These are phyloP conservation scores for Eupithecia inturbata DNA, from an alignment of 2,888 invertebrate genomes.

Conservation along the genomic window DNA sequence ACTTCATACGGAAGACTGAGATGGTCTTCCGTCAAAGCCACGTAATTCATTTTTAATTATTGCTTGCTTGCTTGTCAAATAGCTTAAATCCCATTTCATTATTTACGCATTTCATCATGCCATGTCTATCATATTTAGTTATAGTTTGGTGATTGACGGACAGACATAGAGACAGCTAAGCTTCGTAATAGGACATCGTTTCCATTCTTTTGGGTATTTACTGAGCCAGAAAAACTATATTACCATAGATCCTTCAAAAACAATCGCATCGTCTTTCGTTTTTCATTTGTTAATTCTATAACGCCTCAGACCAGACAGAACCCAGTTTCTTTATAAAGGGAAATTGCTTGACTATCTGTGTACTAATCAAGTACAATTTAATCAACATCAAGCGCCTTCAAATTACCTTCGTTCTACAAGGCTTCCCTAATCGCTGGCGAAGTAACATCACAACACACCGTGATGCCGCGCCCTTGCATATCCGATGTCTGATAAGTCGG, in stretches of 20 bases:
- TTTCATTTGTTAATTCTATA: too few relatives aligned
- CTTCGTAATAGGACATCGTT: neutral
- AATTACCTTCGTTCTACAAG: conserved; percentile 15
- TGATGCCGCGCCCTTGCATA: conserved; percentile 46
- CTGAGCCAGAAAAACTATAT: neutral
- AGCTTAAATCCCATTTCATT: neutral
- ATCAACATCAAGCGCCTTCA: conserved; percentile 10
- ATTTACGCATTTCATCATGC: neutral
- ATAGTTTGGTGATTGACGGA: neutral
- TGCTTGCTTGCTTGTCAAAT: neutral
- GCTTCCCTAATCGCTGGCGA: conserved; percentile 29
- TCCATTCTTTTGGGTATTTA: too few relatives aligned
- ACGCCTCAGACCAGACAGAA: too few relatives aligned
- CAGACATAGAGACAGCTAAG: neutral
- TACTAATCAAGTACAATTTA: conserved; percentile 7
- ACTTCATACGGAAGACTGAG: too few relatives aligned
- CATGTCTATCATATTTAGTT: neutral
- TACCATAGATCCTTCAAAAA: too few relatives aligned
- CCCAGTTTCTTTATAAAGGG: too few relatives aligned
- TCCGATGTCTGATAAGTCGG: conserved; percentile 58
- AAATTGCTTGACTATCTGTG: neutral
- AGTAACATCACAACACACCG: conserved; percentile 43
- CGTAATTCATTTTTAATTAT: too few relatives aligned
- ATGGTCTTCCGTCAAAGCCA: too few relatives aligned
- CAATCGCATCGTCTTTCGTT: too few relatives aligned